Percentiles rank a stretch among this genome's conserved stretches.
Evolutionary conservation across 2,113 vertebrate species (phyloP).

Genomic region (Bos javanicus): DNA sequence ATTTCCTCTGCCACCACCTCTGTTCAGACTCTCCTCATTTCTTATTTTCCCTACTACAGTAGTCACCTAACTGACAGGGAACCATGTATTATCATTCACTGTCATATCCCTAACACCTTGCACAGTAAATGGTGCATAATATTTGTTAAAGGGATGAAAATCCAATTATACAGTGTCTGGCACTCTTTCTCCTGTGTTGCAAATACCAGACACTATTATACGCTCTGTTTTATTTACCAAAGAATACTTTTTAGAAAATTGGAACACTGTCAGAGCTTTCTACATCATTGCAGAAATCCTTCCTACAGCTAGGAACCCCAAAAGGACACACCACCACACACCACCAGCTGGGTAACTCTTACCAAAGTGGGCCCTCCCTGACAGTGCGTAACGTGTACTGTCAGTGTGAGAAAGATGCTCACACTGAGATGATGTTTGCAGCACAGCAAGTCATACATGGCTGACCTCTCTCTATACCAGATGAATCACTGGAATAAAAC

Average conservation of each 20-base stretch:
- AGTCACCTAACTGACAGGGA: neutral
- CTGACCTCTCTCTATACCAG: neutral
- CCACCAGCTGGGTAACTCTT: neutral
- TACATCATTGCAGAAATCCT: neutral
- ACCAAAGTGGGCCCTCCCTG: neutral
- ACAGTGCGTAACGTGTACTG: neutral
- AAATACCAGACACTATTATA: neutral
- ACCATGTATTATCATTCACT: neutral
- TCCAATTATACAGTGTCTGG: neutral
- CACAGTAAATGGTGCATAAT: neutral
- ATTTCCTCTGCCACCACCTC: neutral
- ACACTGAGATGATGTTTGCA: neutral
- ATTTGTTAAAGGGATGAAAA: constrained; percentile 18
- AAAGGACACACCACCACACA: neutral
- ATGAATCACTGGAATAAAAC: neutral
- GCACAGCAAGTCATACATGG: neutral
- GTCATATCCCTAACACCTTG: neutral
- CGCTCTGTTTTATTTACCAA: neutral
- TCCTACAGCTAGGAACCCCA: neutral
- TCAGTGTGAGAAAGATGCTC: neutral
- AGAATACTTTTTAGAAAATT: neutral
- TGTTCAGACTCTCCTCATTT: neutral
- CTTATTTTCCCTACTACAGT: neutral
- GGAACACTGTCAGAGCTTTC: neutral
- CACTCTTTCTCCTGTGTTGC: neutral